These are phyloP conservation scores for Drosophila sechellia DNA, from an alignment of 1,140 invertebrate species.

Conservation along the genomic window DNA sequence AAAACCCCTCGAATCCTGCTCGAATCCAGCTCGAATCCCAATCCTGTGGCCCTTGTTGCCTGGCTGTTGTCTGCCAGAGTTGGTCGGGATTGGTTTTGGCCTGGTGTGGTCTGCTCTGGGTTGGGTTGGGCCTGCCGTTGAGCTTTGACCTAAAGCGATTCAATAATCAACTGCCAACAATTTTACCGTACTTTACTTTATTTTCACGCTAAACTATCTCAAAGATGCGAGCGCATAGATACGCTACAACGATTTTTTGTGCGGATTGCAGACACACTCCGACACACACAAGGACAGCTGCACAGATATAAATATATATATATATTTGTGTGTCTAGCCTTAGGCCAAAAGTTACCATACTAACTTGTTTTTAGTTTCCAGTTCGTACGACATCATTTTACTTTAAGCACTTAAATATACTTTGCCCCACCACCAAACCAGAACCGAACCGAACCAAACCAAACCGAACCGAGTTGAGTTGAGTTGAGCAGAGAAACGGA, in stretches of 20 bases:
- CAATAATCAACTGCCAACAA: slow-evolving; percentile 83
- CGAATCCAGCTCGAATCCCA: slow-evolving; percentile 3
- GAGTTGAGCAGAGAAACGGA: slow-evolving; percentile 23
- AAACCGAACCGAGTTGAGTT: background rate
- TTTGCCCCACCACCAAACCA: slow-evolving; percentile 68
- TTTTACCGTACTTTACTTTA: slow-evolving; percentile 83
- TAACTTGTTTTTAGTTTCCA: slow-evolving; percentile 84
- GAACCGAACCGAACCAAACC: slow-evolving; percentile 10
- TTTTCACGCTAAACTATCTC: slow-evolving; percentile 83
- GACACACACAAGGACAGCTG: slow-evolving; percentile 33
- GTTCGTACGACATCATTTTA: slow-evolving; percentile 84
- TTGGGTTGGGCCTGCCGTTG: slow-evolving; percentile 57
- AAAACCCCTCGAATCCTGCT: background rate
- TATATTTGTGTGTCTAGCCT: slow-evolving; percentile 57
- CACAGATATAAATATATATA: slow-evolving; percentile 4
- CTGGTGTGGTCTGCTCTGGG: slow-evolving; percentile 11
- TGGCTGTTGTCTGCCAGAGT: slow-evolving; percentile 31
- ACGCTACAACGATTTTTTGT: slow-evolving; percentile 82
- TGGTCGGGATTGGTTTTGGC: slow-evolving; percentile 38
- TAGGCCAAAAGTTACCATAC: slow-evolving; percentile 83
- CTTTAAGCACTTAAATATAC: slow-evolving; percentile 84
- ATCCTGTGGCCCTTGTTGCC: slow-evolving; percentile 17
- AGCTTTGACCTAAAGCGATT: slow-evolving; percentile 83
- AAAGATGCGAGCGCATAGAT: slow-evolving; percentile 82
- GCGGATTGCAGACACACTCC: slow-evolving; percentile 72